Conservation (phyloP, 1,140 invertebrate species). For the Drosophila pallidifrons region DNA sequence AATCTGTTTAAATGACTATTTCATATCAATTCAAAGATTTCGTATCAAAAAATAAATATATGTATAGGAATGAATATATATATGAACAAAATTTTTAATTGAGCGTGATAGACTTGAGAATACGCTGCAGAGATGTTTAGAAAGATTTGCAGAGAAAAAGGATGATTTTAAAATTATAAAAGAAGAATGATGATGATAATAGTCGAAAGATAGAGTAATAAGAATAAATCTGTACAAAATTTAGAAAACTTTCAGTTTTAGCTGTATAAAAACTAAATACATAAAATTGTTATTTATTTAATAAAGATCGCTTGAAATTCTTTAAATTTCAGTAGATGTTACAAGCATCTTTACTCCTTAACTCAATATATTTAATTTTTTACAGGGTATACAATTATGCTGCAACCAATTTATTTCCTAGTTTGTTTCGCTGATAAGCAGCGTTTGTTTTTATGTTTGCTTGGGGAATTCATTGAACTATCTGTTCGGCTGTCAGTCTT, state of each 20-base stretch:
- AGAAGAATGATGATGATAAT: not conserved
- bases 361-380: not conserved
- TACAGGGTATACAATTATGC: conserved; percentile 13
- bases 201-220: no score
- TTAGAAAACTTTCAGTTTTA: no score
- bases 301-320: no score
- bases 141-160: not conserved
- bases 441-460: conserved; percentile 7
- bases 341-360: not conserved
- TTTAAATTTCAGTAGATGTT: not conserved
- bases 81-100: not conserved
- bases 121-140: not conserved
- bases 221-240: no score
- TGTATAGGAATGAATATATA: not conserved
- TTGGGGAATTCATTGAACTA: conserved; percentile 29
- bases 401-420: conserved; percentile 19
- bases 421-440: conserved; percentile 41
- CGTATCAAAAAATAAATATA: conserved; percentile 3
- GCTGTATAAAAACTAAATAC: no score
- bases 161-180: not conserved
- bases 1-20: conserved; percentile 32
- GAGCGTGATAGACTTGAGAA: not conserved
- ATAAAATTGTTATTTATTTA: no score
- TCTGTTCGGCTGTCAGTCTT: conserved; percentile 12
- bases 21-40: conserved; percentile 39